Conservation (phyloP, 2,888 invertebrate genomes). For the Cyrtodaria siliqua region DNA sequence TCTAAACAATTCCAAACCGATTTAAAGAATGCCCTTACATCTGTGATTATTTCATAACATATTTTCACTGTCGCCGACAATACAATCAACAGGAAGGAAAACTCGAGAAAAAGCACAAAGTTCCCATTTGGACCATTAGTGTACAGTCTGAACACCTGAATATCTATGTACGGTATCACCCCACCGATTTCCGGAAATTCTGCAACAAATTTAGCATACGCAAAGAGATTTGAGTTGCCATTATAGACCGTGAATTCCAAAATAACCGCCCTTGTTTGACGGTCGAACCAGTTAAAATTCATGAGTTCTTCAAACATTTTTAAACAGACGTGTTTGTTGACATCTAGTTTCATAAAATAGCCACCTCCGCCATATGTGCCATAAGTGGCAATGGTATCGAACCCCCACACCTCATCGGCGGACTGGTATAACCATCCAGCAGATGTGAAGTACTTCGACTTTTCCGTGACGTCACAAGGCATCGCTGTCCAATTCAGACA, state of each 20-base stretch:
- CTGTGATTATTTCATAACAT: slow-evolving; percentile 52
- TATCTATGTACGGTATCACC: slow-evolving; percentile 60
- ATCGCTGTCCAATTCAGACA: slow-evolving; percentile 39
- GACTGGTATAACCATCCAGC: slow-evolving; percentile 52
- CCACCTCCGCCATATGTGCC: slow-evolving; percentile 53
- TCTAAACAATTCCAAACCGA: slow-evolving; percentile 86
- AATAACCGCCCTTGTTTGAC: slow-evolving; percentile 75
- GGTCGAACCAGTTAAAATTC: slow-evolving; percentile 75
- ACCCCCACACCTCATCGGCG: slow-evolving; percentile 55
- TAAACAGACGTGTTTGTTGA: slow-evolving; percentile 50
- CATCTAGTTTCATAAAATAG: too few species aligned
- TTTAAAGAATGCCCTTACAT: slow-evolving; percentile 78
- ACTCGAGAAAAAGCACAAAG: slow-evolving; percentile 64
- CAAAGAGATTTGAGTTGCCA: too few species aligned
- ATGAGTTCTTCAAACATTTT: slow-evolving; percentile 63
- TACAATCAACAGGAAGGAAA: slow-evolving; percentile 60
- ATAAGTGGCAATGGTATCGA: slow-evolving; percentile 50
- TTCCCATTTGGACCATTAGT: slow-evolving; percentile 56
- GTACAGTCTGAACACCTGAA: slow-evolving; percentile 70
- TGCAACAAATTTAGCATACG: slow-evolving; percentile 70
- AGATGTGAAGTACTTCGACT: slow-evolving; percentile 47
- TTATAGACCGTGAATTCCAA: too few species aligned
- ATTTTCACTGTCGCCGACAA: slow-evolving; percentile 56
- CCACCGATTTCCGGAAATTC: slow-evolving; percentile 78
- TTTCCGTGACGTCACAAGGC: slow-evolving; percentile 46